phyloP scores from a whole-genome alignment of 64 coral and sea anemone genomes.

The Platygyra sinensis region DNA sequence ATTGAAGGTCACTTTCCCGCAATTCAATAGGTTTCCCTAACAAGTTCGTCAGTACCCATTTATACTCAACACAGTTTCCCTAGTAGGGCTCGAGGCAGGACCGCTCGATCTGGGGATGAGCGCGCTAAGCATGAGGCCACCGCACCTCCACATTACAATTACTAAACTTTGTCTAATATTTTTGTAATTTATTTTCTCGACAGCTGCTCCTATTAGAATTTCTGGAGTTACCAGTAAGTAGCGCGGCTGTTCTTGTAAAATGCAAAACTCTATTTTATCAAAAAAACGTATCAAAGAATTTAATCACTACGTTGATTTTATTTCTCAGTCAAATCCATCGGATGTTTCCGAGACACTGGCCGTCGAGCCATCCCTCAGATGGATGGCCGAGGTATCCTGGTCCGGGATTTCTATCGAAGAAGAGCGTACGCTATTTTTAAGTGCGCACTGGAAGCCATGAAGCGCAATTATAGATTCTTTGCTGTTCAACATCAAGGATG shows the following conservation, averaged over 20 bases:
- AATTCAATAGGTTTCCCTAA: too few species aligned
- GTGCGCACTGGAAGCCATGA: conserved; percentile 35
- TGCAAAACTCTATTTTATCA: not conserved
- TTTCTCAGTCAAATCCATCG: conserved; percentile 18
- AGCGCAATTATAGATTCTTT: conserved; percentile 22
- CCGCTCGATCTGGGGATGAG: too few species aligned
- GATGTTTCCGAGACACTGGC: conserved; percentile 50
- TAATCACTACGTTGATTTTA: not conserved
- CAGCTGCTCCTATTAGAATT: conserved; percentile 32
- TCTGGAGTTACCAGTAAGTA: conserved; percentile 29
- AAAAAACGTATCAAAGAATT: not conserved
- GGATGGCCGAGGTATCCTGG: conserved; percentile 22
- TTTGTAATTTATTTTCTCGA: not conserved
- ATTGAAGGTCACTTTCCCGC: too few species aligned
- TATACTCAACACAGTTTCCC: too few species aligned
- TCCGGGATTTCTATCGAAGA: conserved; percentile 8
- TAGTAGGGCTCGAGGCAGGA: too few species aligned
- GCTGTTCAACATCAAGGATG: conserved; percentile 49
- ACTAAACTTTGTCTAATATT: too few species aligned
- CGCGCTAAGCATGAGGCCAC: too few species aligned
- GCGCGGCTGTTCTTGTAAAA: too few species aligned
- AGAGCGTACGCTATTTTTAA: conserved; percentile 35
- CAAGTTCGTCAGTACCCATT: too few species aligned
- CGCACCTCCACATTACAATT: too few species aligned
- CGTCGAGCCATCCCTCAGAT: conserved; percentile 43